phyloP scores from a whole-genome alignment of 2,888 invertebrate genomes.

The Parthenolecanium corni region DNA sequence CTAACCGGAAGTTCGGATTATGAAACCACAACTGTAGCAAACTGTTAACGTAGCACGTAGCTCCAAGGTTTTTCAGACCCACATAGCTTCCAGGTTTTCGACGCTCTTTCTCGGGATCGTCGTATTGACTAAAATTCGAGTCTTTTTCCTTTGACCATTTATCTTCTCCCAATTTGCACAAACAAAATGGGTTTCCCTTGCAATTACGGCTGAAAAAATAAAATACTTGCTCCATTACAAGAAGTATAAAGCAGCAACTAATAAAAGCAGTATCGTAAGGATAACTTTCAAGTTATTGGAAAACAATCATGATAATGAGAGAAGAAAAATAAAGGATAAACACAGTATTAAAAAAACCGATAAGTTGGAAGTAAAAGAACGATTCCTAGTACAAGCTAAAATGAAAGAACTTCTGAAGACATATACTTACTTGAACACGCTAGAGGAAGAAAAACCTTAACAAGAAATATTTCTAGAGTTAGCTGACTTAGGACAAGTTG shows the following conservation, averaged over 20 bases:
- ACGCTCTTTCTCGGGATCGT: constrained; percentile 37
- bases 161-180: constrained; percentile 48
- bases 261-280: background rate
- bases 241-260: background rate
- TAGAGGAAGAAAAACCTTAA: too few relatives aligned
- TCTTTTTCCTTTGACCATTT: constrained; percentile 38
- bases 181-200: constrained; percentile 47
- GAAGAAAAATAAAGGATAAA: too few relatives aligned
- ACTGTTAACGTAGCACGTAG: constrained; percentile 55
- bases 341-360: too few relatives aligned
- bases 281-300: background rate
- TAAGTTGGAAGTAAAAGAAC: too few relatives aligned
- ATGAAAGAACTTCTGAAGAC: too few relatives aligned
- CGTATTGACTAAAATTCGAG: constrained; percentile 39
- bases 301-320: too few relatives aligned
- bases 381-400: too few relatives aligned
- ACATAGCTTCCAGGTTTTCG: constrained; percentile 44
- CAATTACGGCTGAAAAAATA: constrained; percentile 44
- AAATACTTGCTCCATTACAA: background rate
- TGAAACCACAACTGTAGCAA: constrained; percentile 53
- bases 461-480: too few relatives aligned
- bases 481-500: too few relatives aligned
- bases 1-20: constrained; percentile 45
- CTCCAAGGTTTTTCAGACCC: constrained; percentile 51
- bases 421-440: too few relatives aligned